Percentiles rank a stretch among this genome's conserved stretches.
These are phyloP conservation scores for Chrysotoxum bicinctum DNA, from an alignment of 2,888 invertebrate species.

Conservation along the genomic window DNA sequence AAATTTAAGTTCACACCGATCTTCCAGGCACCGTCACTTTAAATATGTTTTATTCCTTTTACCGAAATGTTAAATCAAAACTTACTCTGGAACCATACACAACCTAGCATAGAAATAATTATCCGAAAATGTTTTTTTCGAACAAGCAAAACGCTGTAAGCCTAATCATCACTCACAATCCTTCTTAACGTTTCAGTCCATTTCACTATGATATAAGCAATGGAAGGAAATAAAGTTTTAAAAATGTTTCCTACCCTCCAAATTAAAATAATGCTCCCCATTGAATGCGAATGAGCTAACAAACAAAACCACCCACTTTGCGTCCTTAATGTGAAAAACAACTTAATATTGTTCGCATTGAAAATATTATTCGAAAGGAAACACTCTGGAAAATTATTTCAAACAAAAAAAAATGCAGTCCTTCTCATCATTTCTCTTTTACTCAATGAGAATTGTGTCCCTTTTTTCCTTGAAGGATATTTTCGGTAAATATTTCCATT, in stretches of 20 bases:
- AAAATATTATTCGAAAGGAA: slow-evolving; percentile 54
- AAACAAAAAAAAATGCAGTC: slow-evolving; percentile 1
- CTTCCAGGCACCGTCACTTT: too few relatives aligned
- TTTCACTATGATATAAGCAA: background rate
- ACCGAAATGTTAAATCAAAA: too few relatives aligned
- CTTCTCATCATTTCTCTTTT: background rate
- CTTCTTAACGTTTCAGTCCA: background rate
- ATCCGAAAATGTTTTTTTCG: background rate
- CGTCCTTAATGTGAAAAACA: slow-evolving; percentile 19
- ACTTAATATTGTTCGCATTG: slow-evolving; percentile 25
- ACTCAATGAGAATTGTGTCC: slow-evolving; percentile 9
- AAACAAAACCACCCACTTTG: background rate
- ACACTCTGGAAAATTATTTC: slow-evolving; percentile 32
- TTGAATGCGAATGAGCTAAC: slow-evolving; percentile 3
- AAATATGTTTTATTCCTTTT: too few relatives aligned
- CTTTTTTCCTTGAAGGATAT: slow-evolving; percentile 40
- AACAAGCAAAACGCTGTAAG: background rate
- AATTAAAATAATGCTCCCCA: slow-evolving; percentile 1
- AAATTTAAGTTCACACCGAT: too few relatives aligned
- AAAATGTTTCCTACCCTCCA: background rate
- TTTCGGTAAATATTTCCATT: slow-evolving; percentile 54
- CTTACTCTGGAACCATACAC: background rate
- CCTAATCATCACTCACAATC: background rate
- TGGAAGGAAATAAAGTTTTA: background rate
- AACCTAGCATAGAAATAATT: background rate